These are phyloP conservation scores for Pseudopleuronectes americanus DNA, from an alignment of 2,797 vertebrate species.

Conservation along the genomic window DNA sequence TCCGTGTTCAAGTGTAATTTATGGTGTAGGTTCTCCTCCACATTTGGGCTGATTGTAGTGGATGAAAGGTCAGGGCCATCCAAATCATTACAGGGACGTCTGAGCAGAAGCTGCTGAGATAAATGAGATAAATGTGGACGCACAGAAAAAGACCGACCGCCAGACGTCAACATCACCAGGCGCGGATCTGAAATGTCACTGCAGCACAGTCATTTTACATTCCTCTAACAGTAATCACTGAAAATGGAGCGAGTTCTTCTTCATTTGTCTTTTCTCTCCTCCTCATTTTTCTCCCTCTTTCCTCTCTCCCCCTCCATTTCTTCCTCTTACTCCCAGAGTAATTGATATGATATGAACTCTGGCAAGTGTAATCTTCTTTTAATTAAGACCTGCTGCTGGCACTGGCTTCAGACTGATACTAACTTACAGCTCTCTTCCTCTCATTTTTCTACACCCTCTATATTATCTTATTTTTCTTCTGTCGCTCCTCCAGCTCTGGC, in stretches of 20 bases:
- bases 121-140: neutral
- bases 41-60: neutral
- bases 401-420: conserved; percentile 54
- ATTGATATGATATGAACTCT: conserved; percentile 77
- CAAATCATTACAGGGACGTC: conserved; percentile 13
- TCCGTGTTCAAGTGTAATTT: too few species aligned
- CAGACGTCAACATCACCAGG: conserved; percentile 31
- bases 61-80: neutral
- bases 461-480: conserved; percentile 48
- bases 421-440: conserved; percentile 56
- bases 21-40: too few species aligned
- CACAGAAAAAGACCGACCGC: conserved; percentile 6
- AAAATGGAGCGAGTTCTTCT: conserved; percentile 54
- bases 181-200: conserved; percentile 38
- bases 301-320: conserved; percentile 16
- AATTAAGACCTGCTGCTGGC: conserved; percentile 77
- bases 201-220: conserved; percentile 40
- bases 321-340: conserved; percentile 61
- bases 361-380: conserved; percentile 79
- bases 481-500: conserved; percentile 47
- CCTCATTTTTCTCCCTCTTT: conserved; percentile 20
- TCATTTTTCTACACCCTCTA: conserved; percentile 55
- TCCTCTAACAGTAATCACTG: conserved; percentile 61
- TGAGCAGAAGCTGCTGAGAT: neutral
- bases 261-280: conserved; percentile 48